Percentiles rank a stretch among this genome's conserved stretches.
Evolutionary conservation across 2,888 invertebrate species (phyloP).

Genomic region (Phanerotoma sp.): DNA sequence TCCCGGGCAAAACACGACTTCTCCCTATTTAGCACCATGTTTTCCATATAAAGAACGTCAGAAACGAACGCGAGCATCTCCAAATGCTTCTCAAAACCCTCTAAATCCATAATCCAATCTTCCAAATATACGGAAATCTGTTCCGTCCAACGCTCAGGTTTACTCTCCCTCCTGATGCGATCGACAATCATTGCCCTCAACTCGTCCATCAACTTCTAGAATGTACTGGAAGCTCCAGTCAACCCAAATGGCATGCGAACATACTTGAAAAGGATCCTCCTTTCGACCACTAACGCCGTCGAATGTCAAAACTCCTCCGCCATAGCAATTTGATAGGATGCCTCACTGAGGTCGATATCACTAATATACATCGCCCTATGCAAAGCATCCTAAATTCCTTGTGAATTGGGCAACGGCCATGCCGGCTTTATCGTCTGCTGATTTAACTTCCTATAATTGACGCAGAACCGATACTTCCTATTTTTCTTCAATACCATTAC

Average conservation of each 20-base stretch:
- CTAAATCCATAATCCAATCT: slow-evolving; percentile 11
- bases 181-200: not conserved
- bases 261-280: slow-evolving; percentile 3
- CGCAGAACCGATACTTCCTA: slow-evolving; percentile 14
- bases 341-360: slow-evolving; percentile 18
- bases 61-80: too few species aligned
- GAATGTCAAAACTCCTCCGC: not conserved
- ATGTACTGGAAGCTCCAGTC: slow-evolving; percentile 20
- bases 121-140: not conserved
- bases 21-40: too few species aligned
- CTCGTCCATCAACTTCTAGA: slow-evolving; percentile 13
- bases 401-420: too few species aligned
- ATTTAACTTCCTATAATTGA: too few species aligned
- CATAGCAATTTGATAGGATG: slow-evolving; percentile 19
- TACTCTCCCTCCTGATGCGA: not conserved
- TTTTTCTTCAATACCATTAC: slow-evolving; percentile 17
- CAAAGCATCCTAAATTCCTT: too few species aligned
- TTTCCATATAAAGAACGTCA: too few species aligned
- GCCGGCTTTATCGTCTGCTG: too few species aligned
- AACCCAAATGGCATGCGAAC: slow-evolving; percentile 11
- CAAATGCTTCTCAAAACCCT: too few species aligned
- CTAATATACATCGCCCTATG: too few species aligned
- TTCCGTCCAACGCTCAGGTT: not conserved
- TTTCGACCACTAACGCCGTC: slow-evolving; percentile 17
- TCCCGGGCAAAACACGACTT: too few species aligned